Evolutionary conservation across 2,888 invertebrate species (phyloP).

Genomic region (Syrphus vitripennis): DNA sequence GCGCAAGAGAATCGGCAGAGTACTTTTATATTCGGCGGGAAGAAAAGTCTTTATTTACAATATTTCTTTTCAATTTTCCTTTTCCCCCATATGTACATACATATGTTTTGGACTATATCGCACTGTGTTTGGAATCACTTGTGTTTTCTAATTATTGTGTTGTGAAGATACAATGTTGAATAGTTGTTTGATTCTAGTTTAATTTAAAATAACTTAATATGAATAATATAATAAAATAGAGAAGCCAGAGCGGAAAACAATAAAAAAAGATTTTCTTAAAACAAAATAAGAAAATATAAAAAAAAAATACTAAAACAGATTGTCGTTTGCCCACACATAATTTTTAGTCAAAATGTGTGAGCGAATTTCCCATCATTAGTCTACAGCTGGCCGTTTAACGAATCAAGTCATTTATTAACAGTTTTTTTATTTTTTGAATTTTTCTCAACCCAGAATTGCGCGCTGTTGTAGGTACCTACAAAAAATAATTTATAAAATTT

Average conservation of each 20-base stretch:
- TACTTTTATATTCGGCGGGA: conserved; percentile 19
- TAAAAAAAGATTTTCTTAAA: conserved; percentile 19
- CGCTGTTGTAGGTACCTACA: too few species aligned
- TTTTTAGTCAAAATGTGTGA: conserved; percentile 61
- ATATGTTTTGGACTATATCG: not conserved
- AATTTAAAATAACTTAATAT: conserved; percentile 55
- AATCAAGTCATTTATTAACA: conserved; percentile 62
- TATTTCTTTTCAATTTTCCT: not conserved
- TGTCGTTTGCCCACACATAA: conserved; percentile 59
- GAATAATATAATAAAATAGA: conserved; percentile 23
- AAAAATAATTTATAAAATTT: not conserved
- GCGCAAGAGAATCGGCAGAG: conserved; percentile 16
- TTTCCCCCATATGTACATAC: not conserved
- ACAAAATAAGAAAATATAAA: too few species aligned
- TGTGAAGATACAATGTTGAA: not conserved
- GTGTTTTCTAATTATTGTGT: not conserved
- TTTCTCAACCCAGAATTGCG: not conserved
- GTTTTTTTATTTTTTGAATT: conserved; percentile 18
- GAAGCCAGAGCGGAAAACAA: conserved; percentile 18
- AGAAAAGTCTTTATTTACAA: conserved; percentile 21
- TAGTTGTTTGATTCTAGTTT: conserved; percentile 1
- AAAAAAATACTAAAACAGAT: conserved; percentile 18
- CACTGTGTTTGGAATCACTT: not conserved
- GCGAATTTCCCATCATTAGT: conserved; percentile 59
- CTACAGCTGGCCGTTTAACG: conserved; percentile 65